These are phyloP conservation scores for Pyrocoelia pectoralis DNA, from an alignment of 2,888 invertebrate genomes.

Conservation along the genomic window DNA sequence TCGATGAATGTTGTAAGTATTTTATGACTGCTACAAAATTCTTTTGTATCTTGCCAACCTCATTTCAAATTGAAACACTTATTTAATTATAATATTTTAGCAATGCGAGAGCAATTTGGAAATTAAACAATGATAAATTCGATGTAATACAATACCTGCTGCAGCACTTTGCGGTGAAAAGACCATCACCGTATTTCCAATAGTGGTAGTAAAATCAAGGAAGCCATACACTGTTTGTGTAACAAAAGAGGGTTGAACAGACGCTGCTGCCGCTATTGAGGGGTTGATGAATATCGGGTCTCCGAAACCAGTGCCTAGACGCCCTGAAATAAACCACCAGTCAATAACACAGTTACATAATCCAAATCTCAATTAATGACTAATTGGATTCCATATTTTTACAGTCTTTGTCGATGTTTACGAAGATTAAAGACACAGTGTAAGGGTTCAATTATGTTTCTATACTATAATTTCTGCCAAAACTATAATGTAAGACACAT, in stretches of 20 bases:
- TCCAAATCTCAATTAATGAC: constrained; percentile 27
- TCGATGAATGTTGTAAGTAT: too few species aligned
- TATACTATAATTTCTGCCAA: too few species aligned
- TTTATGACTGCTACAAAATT: too few species aligned
- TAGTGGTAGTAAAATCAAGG: constrained; percentile 92
- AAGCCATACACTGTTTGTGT: constrained; percentile 95
- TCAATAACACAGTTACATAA: constrained; percentile 28
- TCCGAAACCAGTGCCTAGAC: constrained; percentile 42
- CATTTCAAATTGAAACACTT: too few species aligned
- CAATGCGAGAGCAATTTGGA: too few species aligned
- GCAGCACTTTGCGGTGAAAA: constrained; percentile 90
- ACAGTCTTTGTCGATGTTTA: constrained; percentile 15
- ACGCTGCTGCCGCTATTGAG: constrained; percentile 39
- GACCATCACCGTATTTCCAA: constrained; percentile 93
- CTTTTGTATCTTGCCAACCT: background rate
- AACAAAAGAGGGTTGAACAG: constrained; percentile 58
- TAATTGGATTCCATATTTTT: constrained; percentile 30
- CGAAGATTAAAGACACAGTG: too few species aligned
- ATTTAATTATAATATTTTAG: too few species aligned
- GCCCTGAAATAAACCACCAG: constrained; percentile 44
- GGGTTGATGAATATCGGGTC: constrained; percentile 56
- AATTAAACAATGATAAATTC: too few species aligned
- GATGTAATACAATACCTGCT: constrained; percentile 61
- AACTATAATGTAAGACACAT: too few species aligned
- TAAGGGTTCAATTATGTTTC: too few species aligned